Evolutionary conservation across 1,140 invertebrate species (phyloP).

Genomic region (Amphibalanus amphitrite): DNA sequence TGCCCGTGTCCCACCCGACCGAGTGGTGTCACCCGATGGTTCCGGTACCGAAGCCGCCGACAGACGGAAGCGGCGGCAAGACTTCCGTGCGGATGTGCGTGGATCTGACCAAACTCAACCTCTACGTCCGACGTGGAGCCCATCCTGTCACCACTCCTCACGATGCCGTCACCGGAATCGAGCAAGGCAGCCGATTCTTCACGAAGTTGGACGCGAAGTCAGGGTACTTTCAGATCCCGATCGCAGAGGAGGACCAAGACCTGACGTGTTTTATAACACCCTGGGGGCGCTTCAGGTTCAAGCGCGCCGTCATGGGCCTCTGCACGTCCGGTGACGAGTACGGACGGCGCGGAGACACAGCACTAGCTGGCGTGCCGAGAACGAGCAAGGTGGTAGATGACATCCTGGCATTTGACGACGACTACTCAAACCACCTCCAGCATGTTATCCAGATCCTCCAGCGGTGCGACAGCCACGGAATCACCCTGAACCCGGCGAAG

Average conservation of each 20-base stretch:
- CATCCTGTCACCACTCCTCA: constrained; percentile 20
- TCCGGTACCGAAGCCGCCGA: neutral
- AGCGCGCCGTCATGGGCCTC: constrained; percentile 15
- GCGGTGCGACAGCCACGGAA: constrained; percentile 2
- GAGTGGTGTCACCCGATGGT: neutral
- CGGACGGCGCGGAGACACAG: constrained; percentile 14
- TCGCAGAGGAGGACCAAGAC: constrained; percentile 18
- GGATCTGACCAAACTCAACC: constrained; percentile 19
- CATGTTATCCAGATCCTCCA: constrained; percentile 11
- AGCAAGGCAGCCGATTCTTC: constrained; percentile 9
- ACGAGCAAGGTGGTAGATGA: constrained; percentile 17
- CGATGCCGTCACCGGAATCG: constrained; percentile 13
- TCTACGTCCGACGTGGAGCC: neutral
- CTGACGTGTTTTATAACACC: neutral
- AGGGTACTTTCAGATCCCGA: constrained; percentile 22
- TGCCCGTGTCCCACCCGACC: neutral
- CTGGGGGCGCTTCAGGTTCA: constrained; percentile 11
- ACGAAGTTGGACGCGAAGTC: constrained; percentile 20
- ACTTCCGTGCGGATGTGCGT: constrained; percentile 13
- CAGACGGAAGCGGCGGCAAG: too few relatives aligned
- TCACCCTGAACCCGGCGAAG: constrained; percentile 6
- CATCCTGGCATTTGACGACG: constrained; percentile 11
- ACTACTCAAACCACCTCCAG: constrained; percentile 10
- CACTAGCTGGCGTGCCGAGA: constrained; percentile 12
- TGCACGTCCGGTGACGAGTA: constrained; percentile 18